phyloP scores from a whole-genome alignment of 2,888 invertebrate genomes.

The Pyrocoelia pectoralis region DNA sequence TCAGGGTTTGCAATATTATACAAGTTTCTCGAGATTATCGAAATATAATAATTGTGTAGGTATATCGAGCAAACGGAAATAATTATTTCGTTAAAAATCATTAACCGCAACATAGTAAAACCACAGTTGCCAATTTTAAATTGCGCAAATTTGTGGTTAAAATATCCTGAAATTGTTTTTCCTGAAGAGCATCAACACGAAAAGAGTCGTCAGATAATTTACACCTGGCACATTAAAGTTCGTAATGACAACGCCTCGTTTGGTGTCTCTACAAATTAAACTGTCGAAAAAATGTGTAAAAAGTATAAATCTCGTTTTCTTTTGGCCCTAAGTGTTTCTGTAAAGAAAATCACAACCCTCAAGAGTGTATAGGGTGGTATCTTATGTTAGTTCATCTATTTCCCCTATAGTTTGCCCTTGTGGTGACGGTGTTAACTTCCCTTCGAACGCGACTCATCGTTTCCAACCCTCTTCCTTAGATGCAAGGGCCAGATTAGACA shows the following conservation, averaged over 20 bases:
- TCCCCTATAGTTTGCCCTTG: constrained; percentile 35
- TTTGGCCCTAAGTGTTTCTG: neutral
- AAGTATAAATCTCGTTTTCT: neutral
- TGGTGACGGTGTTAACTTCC: constrained; percentile 40
- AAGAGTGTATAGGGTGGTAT: constrained; percentile 14
- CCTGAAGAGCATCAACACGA: too few relatives aligned
- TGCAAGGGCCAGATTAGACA: constrained; percentile 38
- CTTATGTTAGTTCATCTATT: constrained; percentile 34
- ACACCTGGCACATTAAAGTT: too few relatives aligned
- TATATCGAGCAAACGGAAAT: too few relatives aligned
- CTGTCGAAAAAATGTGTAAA: neutral
- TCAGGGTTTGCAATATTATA: too few relatives aligned
- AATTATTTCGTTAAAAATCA: too few relatives aligned
- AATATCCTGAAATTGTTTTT: too few relatives aligned
- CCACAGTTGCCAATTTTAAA: too few relatives aligned
- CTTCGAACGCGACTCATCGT: constrained; percentile 38
- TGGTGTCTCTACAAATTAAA: neutral
- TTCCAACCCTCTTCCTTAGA: constrained; percentile 31
- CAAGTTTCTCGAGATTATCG: too few relatives aligned
- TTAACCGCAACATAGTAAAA: too few relatives aligned
- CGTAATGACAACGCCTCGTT: neutral
- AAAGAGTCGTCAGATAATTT: too few relatives aligned
- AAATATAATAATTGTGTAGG: too few relatives aligned
- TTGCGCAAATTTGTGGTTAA: too few relatives aligned
- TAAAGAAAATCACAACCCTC: constrained; percentile 30